These are phyloP conservation scores for Drosophila orosa DNA, from an alignment of 1,140 invertebrate genomes.

Conservation along the genomic window DNA sequence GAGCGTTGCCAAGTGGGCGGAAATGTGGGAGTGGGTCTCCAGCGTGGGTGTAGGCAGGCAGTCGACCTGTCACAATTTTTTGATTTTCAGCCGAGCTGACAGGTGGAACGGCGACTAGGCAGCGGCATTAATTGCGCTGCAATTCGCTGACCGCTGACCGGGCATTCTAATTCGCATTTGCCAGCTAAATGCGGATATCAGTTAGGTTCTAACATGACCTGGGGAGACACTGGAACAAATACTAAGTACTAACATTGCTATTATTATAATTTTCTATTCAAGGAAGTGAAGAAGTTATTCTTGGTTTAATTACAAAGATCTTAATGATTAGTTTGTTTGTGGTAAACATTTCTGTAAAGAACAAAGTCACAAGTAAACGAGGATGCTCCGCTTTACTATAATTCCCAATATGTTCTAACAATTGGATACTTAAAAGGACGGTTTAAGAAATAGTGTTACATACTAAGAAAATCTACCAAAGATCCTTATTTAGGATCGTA, in stretches of 20 bases:
- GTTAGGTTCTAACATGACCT: constrained; percentile 18
- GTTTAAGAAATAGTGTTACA: neutral
- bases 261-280: too few relatives aligned
- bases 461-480: neutral
- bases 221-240: neutral
- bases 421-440: neutral
- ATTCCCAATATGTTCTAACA: neutral
- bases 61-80: constrained; percentile 63
- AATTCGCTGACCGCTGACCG: constrained; percentile 42
- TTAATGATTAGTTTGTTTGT: too few relatives aligned
- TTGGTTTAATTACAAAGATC: too few relatives aligned
- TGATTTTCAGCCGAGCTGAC: constrained; percentile 66
- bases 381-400: neutral
- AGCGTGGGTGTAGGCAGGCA: constrained; percentile 16
- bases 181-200: constrained; percentile 68
- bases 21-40: constrained; percentile 6
- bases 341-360: too few relatives aligned
- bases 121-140: constrained; percentile 66
- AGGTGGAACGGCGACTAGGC: constrained; percentile 50
- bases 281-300: too few relatives aligned
- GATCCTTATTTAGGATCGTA: too few relatives aligned
- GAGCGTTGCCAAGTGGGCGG: constrained; percentile 31
- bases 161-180: constrained; percentile 57
- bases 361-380: too few relatives aligned
- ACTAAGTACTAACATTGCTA: too few relatives aligned